These are phyloP conservation scores for Papilio gigon DNA, from an alignment of 2,888 invertebrate genomes.

Conservation along the genomic window DNA sequence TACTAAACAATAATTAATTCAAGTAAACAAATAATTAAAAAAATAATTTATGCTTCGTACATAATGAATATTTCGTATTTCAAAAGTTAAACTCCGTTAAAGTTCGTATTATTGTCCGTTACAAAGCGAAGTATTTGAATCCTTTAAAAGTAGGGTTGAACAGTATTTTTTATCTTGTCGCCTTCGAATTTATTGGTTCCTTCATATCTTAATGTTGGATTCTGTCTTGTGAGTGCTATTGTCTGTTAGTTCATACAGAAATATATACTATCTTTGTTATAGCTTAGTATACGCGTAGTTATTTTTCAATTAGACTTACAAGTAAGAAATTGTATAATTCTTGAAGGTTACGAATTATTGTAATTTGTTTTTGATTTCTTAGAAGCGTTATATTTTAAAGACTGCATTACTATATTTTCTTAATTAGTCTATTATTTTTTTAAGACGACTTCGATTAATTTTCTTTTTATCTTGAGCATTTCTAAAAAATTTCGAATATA, in stretches of 20 bases:
- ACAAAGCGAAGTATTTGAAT: conserved; percentile 25
- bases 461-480: no score
- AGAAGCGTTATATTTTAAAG: no score
- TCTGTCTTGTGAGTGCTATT: conserved; percentile 24
- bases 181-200: conserved; percentile 21
- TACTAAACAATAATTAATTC: no score
- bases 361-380: no score
- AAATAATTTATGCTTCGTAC: background rate
- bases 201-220: conserved; percentile 28
- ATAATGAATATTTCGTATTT: background rate
- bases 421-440: no score
- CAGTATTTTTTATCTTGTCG: conserved; percentile 23
- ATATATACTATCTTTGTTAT: background rate
- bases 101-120: conserved; percentile 3
- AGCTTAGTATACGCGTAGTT: background rate
- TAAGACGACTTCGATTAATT: no score
- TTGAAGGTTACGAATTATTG: no score
- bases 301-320: background rate
- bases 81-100: background rate
- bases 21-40: no score
- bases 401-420: no score
- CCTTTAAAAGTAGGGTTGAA: conserved; percentile 16
- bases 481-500: no score
- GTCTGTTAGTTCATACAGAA: conserved; percentile 2
- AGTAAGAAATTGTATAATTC: no score